Conservation (phyloP, 2,888 invertebrate species). For the Agrilus mali region DNA sequence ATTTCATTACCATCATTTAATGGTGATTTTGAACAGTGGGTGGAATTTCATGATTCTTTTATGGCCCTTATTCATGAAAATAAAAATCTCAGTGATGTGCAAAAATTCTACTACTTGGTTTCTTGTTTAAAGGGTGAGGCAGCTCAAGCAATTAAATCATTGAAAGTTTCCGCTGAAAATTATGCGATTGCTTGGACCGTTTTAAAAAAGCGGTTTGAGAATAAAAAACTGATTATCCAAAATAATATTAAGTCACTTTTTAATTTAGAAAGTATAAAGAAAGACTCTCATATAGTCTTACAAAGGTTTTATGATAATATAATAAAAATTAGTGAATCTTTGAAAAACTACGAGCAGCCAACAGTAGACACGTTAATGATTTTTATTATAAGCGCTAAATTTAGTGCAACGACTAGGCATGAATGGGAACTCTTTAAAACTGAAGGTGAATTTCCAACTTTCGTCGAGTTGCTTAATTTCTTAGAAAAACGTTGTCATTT, state of each 20-base stretch:
- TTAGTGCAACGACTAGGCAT: too few relatives aligned
- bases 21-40: too few relatives aligned
- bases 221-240: too few relatives aligned
- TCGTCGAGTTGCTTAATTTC: background rate
- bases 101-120: background rate
- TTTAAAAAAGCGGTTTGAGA: background rate
- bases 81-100: background rate
- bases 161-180: constrained; percentile 1
- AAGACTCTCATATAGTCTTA: background rate
- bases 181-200: background rate
- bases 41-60: too few relatives aligned
- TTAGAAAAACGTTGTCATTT: background rate
- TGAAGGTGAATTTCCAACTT: too few relatives aligned
- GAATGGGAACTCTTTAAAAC: too few relatives aligned
- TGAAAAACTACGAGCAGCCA: too few relatives aligned
- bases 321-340: too few relatives aligned
- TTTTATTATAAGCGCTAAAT: too few relatives aligned
- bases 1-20: background rate
- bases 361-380: too few relatives aligned
- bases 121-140: constrained; percentile 1
- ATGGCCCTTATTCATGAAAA: constrained; percentile 1
- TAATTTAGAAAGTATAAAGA: background rate
- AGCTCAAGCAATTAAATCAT: too few relatives aligned
- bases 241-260: constrained; percentile 1
- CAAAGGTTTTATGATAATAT: too few relatives aligned